Percentiles rank a stretch among this genome's conserved stretches.
Conservation (phyloP, 2,797 vertebrate genomes). For the Pangasius macronema region DNA sequence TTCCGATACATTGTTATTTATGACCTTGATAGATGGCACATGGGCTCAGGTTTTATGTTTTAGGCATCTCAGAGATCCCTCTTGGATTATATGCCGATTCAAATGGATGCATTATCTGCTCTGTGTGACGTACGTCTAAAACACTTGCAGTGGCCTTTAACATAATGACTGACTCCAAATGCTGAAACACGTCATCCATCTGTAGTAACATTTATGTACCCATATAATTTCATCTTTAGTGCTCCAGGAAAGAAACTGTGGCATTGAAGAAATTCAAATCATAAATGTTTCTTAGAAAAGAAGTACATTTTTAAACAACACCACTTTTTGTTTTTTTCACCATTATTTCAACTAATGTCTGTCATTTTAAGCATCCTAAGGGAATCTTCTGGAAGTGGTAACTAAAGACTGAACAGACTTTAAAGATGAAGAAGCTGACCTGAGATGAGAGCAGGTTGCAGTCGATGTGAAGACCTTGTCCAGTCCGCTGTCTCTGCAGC, state of each 20-base stretch:
- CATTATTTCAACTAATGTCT: neutral
- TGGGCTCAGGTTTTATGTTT: neutral
- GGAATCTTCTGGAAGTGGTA: neutral
- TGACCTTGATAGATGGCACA: neutral
- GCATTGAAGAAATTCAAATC: neutral
- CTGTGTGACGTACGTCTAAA: neutral
- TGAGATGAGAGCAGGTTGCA: constrained; percentile 94
- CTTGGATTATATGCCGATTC: neutral
- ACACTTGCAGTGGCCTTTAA: neutral
- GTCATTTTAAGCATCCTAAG: no score
- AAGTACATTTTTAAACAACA: neutral
- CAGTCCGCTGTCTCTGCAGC: constrained; percentile 82
- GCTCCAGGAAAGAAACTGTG: neutral
- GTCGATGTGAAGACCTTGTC: constrained; percentile 86
- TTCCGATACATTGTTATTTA: neutral
- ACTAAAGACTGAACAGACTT: neutral
- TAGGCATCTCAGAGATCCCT: neutral
- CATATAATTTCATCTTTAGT: neutral
- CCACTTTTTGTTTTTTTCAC: neutral
- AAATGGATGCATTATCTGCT: neutral
- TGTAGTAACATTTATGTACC: neutral
- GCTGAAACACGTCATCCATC: neutral
- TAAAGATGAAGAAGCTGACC: constrained; percentile 65
- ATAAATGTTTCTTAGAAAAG: neutral
- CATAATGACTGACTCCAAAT: neutral